Base-by-base conservation (phyloP, 2,113 vertebrate genomes). In the Eudorcas thomsonii region DNA sequence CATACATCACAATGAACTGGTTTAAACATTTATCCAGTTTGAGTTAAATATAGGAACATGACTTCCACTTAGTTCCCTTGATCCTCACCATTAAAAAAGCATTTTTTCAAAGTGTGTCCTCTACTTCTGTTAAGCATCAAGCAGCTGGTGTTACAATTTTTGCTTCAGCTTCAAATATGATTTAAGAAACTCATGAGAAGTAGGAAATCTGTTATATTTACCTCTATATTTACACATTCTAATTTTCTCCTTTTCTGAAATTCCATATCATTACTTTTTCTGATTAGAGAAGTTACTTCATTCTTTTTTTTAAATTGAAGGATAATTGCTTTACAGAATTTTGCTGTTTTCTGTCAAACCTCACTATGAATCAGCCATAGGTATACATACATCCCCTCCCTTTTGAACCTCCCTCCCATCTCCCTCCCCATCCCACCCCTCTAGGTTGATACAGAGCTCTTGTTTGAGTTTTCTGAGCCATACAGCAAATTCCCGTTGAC, bases 101-200 rank as follows among this genome's bases (percentile, higher is more conserved):
- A 62, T 89, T 62, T 62, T 19, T 82, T 83, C n/a, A 82, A 93
- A 85, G 13, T 60, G 77, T 96, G 36, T 45, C 64, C 28, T 84
- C 12, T 90, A 39, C 48, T 60, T 90, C 82, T 88, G 80, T 89
- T 93, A 85, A 93, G 91, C 62, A 84, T 28, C 64, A 96, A 90
- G 64, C 55, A 89, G 60, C 77, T 62, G 60, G 43, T 90, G 43
- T 91, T 91, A 85, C 59, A 77, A 90, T 86, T 95, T 95, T 95
- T 95, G 89, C 36, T 85, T 95, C 30, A 64, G 54, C 23, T 95
- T 95, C 48, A 91, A 95, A 91, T 80, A 64, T 54, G 15, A 85
- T 54, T 95, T 77, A 77, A 54, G 67, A 96, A 96, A 93, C 36
- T 57, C 92, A 67, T 57, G 87, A 86, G 36, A 84, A 89, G 80